Evolutionary conservation across 2,888 invertebrate genomes (phyloP), one percentile per base, ranked within the genome.

Genomic region (Coecobrya sp.): DNA sequence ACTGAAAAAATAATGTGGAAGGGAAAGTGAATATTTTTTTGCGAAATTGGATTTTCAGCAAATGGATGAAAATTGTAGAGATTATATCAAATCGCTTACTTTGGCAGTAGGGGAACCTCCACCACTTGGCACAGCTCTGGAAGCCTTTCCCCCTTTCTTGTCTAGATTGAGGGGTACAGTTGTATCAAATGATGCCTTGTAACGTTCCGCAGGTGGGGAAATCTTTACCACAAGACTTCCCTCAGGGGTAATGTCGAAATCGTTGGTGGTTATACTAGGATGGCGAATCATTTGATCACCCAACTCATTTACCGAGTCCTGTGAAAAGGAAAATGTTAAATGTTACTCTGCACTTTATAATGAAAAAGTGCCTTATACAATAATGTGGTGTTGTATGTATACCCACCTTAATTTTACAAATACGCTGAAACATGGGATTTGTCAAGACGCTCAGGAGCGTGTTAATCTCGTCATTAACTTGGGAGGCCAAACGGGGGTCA

Each of bases 191-290:
- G 93, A 45, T 27, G 94, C 94, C 36, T 94, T 94, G 84, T 94
- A 94, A n/a, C 93, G 92, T 79, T 93, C 93, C 30, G 85, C 93
- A 62, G 94, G 95, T 30, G 97, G 96, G 84, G 97, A 97, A 3
- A 97, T 96, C 95, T 97, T 97, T 36, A 97, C 96, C 55, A 97
- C 96, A 91, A 98, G 96, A 95, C 97, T 97, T 95, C 98, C 98
- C 94, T 98, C 97, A 73, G 97, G 97, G 95, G 97, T 98, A 89
- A 99, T 98, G 95, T 99, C 98, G 96, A 99, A 99, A 96, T 99
- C 99, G 84, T 98, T 98, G 68, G 99, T 98, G 93, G 99, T 96
- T 95, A 99, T 98, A 25, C 98, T 98, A 16, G 99, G 99, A 96
- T 99, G 99, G 95, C 98, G 98, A 62, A 97, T 97, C 89, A 98